phyloP scores from a whole-genome alignment of 2,113 vertebrate genomes.

The Corydoras maculifer region DNA sequence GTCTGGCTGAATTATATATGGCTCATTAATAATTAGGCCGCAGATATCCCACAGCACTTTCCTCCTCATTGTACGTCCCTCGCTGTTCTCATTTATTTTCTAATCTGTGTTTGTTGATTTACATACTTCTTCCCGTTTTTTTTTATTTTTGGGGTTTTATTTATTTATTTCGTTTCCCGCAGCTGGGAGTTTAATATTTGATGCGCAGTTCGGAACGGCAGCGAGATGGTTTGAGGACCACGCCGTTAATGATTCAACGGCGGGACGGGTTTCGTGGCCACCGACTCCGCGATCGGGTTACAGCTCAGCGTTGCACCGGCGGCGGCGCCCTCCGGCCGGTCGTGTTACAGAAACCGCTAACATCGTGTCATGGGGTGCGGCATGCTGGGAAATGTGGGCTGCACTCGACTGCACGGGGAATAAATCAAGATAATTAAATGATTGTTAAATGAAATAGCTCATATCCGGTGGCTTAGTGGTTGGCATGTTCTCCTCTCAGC shows the following conservation, averaged over 20 bases:
- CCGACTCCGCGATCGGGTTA: neutral
- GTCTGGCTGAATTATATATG: slow-evolving; percentile 64
- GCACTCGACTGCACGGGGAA: too few relatives aligned
- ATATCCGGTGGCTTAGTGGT: too few relatives aligned
- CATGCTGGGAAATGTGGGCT: too few relatives aligned
- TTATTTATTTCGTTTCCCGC: slow-evolving; percentile 70
- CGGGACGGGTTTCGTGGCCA: slow-evolving; percentile 24
- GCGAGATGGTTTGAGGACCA: slow-evolving; percentile 58
- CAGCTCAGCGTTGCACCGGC: too few relatives aligned
- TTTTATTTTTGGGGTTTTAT: slow-evolving; percentile 32
- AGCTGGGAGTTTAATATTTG: slow-evolving; percentile 70
- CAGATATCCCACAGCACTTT: slow-evolving; percentile 71
- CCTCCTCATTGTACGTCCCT: slow-evolving; percentile 69
- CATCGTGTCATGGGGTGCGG: too few relatives aligned
- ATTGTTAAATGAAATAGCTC: too few relatives aligned
- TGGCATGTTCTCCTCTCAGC: too few relatives aligned
- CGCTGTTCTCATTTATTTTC: slow-evolving; percentile 70
- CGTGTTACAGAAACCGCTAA: too few relatives aligned
- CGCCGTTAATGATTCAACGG: slow-evolving; percentile 54
- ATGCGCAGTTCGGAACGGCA: slow-evolving; percentile 62
- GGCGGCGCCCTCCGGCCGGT: too few relatives aligned
- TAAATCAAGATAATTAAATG: too few relatives aligned
- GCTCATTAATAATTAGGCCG: slow-evolving; percentile 70
- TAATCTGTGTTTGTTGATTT: slow-evolving; percentile 69
- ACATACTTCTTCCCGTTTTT: slow-evolving; percentile 58